phyloP scores from a whole-genome alignment of 2,888 invertebrate species.

The Drosophila dives region DNA sequence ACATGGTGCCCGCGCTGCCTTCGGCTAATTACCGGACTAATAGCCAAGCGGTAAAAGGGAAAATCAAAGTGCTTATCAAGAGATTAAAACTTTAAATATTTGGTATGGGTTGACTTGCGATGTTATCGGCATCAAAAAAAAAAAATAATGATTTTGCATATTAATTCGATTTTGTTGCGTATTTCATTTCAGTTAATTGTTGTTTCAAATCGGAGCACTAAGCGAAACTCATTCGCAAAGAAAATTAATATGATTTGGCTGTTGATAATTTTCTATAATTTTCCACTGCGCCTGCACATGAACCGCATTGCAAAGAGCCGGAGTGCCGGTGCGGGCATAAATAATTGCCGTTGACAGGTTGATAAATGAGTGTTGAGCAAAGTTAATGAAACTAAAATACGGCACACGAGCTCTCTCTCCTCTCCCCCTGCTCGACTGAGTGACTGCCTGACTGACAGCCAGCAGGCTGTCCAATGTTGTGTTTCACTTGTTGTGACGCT shows the following conservation, averaged over 20 bases:
- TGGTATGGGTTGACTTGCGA: conserved; percentile 16
- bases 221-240: conserved; percentile 16
- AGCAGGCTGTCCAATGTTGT: conserved; percentile 19
- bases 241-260: conserved; percentile 19
- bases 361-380: conserved; percentile 76
- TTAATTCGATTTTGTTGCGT: conserved; percentile 59
- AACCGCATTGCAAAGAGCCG: conserved; percentile 25
- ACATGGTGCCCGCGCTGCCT: conserved; percentile 49
- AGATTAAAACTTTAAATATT: conserved; percentile 66
- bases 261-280: conserved; percentile 61
- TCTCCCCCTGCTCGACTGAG: conserved; percentile 16
- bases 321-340: conserved; percentile 48
- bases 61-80: conserved; percentile 33
- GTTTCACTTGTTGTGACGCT: conserved; percentile 30
- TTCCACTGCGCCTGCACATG: conserved; percentile 36
- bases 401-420: conserved; percentile 62
- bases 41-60: conserved; percentile 22
- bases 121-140: conserved; percentile 17
- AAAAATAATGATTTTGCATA: conserved; percentile 32
- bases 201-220: conserved; percentile 11
- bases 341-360: conserved; percentile 79
- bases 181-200: conserved; percentile 57
- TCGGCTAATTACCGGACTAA: conserved; percentile 53
- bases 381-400: conserved; percentile 77
- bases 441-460: conserved; percentile 5